phyloP scores from a whole-genome alignment of 2,888 invertebrate genomes.

The Hyposoter dolosus region DNA sequence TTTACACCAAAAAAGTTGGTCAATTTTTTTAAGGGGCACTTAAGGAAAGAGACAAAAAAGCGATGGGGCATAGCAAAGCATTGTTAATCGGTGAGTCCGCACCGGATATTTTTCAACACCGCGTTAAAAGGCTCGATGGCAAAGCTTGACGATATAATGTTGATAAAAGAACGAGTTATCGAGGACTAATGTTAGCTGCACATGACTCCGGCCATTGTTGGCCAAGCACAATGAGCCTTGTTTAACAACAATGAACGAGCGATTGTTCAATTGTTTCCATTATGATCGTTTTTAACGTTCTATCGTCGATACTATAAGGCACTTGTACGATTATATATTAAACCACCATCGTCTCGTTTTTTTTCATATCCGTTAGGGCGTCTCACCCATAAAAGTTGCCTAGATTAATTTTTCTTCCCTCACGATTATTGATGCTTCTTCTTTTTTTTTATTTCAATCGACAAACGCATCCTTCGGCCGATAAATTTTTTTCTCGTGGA shows the following conservation, averaged over 20 bases:
- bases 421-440: slow-evolving; percentile 1
- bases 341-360: slow-evolving; percentile 35
- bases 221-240: slow-evolving; percentile 79
- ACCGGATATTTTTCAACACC: slow-evolving; percentile 80
- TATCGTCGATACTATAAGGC: slow-evolving; percentile 57
- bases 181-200: slow-evolving; percentile 75
- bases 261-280: slow-evolving; percentile 79
- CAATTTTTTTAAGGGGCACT: background rate
- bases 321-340: slow-evolving; percentile 40
- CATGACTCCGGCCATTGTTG: slow-evolving; percentile 80
- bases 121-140: slow-evolving; percentile 60
- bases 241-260: slow-evolving; percentile 77
- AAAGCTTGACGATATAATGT: slow-evolving; percentile 72
- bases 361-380: slow-evolving; percentile 23
- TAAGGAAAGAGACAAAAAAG: slow-evolving; percentile 5
- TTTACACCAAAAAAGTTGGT: background rate
- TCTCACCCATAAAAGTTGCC: background rate
- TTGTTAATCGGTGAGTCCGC: slow-evolving; percentile 36
- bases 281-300: slow-evolving; percentile 63
- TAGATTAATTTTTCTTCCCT: background rate
- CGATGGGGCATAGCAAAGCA: slow-evolving; percentile 55
- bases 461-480: background rate
- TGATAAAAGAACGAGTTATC: slow-evolving; percentile 75
- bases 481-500: too few species aligned
- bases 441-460: background rate